These are phyloP conservation scores for Drosophila mimica DNA, from an alignment of 2,888 invertebrate species.

Conservation along the genomic window DNA sequence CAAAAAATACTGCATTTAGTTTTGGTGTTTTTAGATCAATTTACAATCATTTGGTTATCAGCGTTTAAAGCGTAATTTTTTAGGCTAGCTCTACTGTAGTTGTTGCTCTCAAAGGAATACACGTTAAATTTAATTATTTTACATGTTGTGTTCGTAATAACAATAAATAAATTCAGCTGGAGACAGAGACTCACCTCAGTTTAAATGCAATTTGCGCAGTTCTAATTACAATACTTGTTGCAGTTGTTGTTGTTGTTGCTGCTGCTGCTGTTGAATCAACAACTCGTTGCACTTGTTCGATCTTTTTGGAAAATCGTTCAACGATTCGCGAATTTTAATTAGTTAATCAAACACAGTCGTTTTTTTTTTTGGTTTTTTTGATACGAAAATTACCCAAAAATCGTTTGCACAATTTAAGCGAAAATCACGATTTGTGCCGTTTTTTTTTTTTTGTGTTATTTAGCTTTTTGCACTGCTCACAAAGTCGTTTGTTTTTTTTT, in stretches of 20 bases:
- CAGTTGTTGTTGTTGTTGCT: constrained; percentile 26
- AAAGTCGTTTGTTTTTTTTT: constrained; percentile 62
- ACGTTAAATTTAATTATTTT: constrained; percentile 15
- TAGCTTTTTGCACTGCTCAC: constrained; percentile 62
- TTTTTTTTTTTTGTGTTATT: constrained; percentile 34
- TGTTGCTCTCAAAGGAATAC: constrained; percentile 1
- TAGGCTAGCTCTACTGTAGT: constrained; percentile 52
- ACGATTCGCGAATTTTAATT: constrained; percentile 57
- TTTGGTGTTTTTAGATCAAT: constrained; percentile 26
- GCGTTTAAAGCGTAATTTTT: constrained; percentile 41
- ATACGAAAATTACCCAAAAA: constrained; percentile 47
- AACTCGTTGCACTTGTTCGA: constrained; percentile 53
- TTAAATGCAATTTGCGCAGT: constrained; percentile 70
- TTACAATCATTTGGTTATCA: constrained; percentile 26
- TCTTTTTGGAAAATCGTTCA: constrained; percentile 38
- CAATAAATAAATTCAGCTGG: background rate
- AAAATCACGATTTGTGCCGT: constrained; percentile 72
- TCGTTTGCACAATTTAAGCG: constrained; percentile 76
- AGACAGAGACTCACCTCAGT: constrained; percentile 47
- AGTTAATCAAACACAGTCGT: constrained; percentile 55
- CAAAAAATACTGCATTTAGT: constrained; percentile 19
- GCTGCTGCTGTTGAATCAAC: constrained; percentile 21
- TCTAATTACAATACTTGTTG: constrained; percentile 55
- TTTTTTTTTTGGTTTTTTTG: constrained; percentile 32
- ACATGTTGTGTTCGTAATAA: background rate